Percentiles rank a stretch among this genome's conserved stretches.
phyloP scores from a whole-genome alignment of 2,113 vertebrate species.

The Speoplatyrhinus poulsoni region DNA sequence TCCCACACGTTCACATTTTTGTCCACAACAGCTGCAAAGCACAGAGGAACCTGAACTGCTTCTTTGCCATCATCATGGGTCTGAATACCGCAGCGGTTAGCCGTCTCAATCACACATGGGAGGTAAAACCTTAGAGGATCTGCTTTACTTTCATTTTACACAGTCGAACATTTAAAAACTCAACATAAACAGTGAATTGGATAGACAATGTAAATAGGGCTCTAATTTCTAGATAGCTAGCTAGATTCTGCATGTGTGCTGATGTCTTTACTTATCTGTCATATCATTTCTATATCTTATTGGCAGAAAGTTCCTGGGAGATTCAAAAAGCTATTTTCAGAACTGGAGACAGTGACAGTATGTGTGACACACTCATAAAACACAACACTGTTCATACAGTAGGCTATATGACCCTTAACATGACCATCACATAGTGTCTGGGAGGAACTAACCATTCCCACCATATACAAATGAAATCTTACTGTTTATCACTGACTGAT shows the following conservation, averaged over 20 bases:
- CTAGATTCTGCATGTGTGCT: neutral
- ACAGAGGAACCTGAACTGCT: conserved; percentile 95
- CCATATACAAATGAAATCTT: too few relatives aligned
- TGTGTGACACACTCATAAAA: conserved; percentile 52
- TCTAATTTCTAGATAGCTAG: too few relatives aligned
- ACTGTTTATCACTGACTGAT: too few relatives aligned
- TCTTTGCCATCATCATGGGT: conserved; percentile 98
- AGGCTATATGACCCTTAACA: neutral
- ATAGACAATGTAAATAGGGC: too few relatives aligned
- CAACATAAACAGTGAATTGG: too few relatives aligned
- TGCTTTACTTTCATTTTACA: neutral
- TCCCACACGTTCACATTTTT: neutral
- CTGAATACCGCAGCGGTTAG: conserved; percentile 94
- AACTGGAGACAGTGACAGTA: conserved; percentile 95
- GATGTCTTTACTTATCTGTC: neutral
- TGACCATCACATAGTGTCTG: neutral
- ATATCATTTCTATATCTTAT: neutral
- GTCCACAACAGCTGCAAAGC: conserved; percentile 87
- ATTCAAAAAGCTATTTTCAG: conserved; percentile 96
- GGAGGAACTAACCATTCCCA: neutral
- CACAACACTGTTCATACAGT: neutral
- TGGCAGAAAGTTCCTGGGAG: conserved; percentile 95
- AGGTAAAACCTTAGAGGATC: conserved; percentile 77
- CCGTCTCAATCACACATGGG: conserved; percentile 94
- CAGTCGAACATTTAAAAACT: too few relatives aligned